Percentiles rank a stretch among this genome's conserved stretches.
These are phyloP conservation scores for Sialis fuliginosa DNA, from an alignment of 2,888 invertebrate species.

Conservation along the genomic window DNA sequence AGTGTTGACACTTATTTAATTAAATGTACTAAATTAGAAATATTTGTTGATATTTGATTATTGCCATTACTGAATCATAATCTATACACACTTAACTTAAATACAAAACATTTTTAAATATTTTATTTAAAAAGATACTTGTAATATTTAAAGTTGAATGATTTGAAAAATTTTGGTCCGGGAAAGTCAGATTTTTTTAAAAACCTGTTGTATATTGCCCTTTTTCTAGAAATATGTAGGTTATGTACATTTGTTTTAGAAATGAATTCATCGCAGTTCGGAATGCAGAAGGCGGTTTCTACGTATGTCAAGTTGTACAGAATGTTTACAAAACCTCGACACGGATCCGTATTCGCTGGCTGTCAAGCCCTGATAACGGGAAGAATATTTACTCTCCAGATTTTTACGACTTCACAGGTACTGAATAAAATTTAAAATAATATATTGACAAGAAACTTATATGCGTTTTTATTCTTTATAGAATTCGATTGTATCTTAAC, in stretches of 20 bases:
- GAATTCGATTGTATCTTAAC: constrained; percentile 82
- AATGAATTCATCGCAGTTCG: constrained; percentile 83
- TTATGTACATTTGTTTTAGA: constrained; percentile 28
- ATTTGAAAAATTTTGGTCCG: too few species aligned
- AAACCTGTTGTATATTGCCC: too few species aligned
- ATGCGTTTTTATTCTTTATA: constrained; percentile 19
- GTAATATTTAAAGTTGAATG: too few species aligned
- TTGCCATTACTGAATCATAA: too few species aligned
- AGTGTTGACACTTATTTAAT: too few species aligned
- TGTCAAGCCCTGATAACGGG: constrained; percentile 49
- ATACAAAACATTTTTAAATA: too few species aligned
- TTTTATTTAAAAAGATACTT: too few species aligned
- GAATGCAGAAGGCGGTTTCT: constrained; percentile 76
- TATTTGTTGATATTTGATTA: too few species aligned
- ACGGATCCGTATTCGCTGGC: constrained; percentile 79
- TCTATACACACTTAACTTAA: too few species aligned
- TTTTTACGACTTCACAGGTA: constrained; percentile 76
- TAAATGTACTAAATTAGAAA: too few species aligned
- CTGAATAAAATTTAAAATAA: background rate
- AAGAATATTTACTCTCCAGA: constrained; percentile 71
- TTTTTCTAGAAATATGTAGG: constrained; percentile 1
- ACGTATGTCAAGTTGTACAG: constrained; percentile 77
- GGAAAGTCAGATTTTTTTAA: too few species aligned
- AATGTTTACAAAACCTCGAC: constrained; percentile 75
- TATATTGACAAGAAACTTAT: background rate